phyloP scores from a whole-genome alignment of 1,140 invertebrate genomes.

The Hirudo medicinalis region DNA sequence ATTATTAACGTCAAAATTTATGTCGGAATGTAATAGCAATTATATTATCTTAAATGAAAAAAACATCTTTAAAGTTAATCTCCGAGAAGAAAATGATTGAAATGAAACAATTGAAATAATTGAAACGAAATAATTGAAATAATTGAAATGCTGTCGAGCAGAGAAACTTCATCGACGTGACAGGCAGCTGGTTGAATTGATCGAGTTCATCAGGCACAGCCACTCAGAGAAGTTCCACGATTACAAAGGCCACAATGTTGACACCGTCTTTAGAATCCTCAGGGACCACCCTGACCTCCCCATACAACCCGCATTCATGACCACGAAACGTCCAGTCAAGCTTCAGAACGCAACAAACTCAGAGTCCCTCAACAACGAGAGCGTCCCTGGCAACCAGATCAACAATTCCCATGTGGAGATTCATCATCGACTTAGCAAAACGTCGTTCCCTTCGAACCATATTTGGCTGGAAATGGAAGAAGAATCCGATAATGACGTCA shows the following conservation, averaged over 20 bases:
- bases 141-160: neutral
- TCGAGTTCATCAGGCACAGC: constrained; percentile 12
- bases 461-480: neutral
- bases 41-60: too few species aligned
- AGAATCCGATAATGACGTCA: constrained; percentile 17
- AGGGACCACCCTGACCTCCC: neutral
- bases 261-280: constrained; percentile 16
- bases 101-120: too few species aligned
- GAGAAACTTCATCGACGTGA: constrained; percentile 19
- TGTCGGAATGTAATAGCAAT: neutral
- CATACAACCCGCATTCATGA: neutral
- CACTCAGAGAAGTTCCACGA: constrained; percentile 14
- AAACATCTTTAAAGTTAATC: too few species aligned
- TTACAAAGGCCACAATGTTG: constrained; percentile 17
- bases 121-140: neutral
- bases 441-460: too few species aligned
- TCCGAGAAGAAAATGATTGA: too few species aligned
- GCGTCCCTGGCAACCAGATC: neutral
- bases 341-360: neutral
- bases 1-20: neutral
- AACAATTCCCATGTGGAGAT: neutral
- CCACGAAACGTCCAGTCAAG: neutral
- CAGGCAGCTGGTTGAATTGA: constrained; percentile 15
- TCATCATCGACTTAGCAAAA: too few species aligned
- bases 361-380: neutral